Conservation (phyloP, 2,797 vertebrate species). For the Uromys caudimaculatus region DNA sequence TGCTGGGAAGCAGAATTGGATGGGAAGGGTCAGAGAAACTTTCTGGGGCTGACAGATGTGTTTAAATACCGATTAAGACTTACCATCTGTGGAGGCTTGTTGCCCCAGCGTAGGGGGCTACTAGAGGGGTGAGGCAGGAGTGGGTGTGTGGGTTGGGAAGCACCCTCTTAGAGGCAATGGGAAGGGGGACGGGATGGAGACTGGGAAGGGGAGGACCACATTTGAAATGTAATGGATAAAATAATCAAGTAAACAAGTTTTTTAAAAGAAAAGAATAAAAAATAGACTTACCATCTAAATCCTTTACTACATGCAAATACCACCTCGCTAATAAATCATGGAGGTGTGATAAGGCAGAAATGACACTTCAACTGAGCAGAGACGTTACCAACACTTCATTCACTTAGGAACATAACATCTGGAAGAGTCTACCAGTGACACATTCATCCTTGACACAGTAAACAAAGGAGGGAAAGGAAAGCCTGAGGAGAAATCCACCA, state of each 20-base stretch:
- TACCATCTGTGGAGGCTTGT: not conserved
- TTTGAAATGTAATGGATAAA: not conserved
- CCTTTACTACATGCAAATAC: not conserved
- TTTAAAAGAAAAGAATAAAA: not conserved
- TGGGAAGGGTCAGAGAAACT: not conserved
- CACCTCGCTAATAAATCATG: not conserved
- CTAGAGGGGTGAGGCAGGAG: not conserved
- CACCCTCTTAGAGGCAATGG: not conserved
- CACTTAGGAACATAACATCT: not conserved
- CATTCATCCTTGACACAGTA: not conserved
- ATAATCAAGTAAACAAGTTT: not conserved
- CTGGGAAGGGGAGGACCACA: not conserved
- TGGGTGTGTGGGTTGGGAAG: not conserved
- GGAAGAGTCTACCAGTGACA: conserved; percentile 4
- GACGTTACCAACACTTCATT: conserved; percentile 2
- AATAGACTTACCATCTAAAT: not conserved
- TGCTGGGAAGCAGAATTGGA: not conserved
- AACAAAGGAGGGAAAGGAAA: not conserved
- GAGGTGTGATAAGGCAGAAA: not conserved
- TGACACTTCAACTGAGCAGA: not conserved
- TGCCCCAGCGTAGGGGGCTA: not conserved
- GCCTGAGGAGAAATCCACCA: not conserved
- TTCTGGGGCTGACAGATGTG: not conserved
- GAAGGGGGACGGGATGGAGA: not conserved
- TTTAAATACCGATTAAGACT: not conserved